These are phyloP conservation scores for Cisticola juncidis DNA, from an alignment of 2,113 vertebrate species.

Conservation along the genomic window DNA sequence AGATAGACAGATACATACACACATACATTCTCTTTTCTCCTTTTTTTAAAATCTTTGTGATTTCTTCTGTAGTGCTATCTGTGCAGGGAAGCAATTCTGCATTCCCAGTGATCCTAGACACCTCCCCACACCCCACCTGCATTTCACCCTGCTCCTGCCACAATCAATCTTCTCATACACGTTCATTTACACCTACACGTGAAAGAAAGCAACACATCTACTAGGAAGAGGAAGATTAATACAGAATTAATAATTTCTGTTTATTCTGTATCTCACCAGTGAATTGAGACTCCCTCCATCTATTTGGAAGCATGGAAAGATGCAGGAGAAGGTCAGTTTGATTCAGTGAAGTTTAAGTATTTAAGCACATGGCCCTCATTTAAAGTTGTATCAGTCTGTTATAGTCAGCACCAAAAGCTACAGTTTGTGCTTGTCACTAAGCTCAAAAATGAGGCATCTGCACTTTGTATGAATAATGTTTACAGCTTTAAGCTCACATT, in stretches of 20 bases:
- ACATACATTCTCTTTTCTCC: background rate
- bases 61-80: background rate
- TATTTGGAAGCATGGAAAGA: background rate
- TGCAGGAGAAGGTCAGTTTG: background rate
- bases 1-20: background rate
- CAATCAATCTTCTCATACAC: background rate
- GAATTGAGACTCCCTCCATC: background rate
- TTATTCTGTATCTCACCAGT: background rate
- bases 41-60: background rate
- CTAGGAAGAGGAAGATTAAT: background rate
- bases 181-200: background rate
- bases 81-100: background rate
- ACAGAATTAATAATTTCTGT: background rate
- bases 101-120: background rate
- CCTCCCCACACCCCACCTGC: no score
- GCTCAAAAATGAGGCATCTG: background rate
- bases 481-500: background rate
- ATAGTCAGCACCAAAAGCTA: background rate
- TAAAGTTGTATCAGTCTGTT: background rate
- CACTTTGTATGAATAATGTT: background rate
- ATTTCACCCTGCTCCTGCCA: background rate
- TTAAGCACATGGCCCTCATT: background rate
- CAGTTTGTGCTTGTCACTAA: background rate
- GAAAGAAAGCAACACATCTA: background rate
- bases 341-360: background rate